Conservation (phyloP, 2,888 invertebrate species). For the Sphinx pinastri region DNA sequence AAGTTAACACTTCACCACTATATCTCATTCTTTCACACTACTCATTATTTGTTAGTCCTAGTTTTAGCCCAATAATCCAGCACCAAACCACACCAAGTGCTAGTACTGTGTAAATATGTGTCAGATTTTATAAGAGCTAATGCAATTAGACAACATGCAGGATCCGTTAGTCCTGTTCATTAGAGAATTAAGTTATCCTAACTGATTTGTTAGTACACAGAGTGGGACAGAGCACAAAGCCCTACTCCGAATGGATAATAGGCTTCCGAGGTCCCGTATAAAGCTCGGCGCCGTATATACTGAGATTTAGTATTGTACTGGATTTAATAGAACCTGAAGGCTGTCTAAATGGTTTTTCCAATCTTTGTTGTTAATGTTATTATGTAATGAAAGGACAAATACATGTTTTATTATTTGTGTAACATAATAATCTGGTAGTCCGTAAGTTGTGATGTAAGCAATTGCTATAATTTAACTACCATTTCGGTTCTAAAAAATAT, state of each 20-base stretch:
- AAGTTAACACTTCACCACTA: neutral
- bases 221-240: constrained; percentile 31
- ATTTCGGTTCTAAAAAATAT: too few species aligned
- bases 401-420: too few species aligned
- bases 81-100: neutral
- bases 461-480: too few species aligned
- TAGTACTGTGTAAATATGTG: neutral
- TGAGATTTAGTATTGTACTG: constrained; percentile 14
- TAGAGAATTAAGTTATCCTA: constrained; percentile 26
- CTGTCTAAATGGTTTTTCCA: too few species aligned
- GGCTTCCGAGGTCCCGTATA: constrained; percentile 23
- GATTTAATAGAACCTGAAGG: neutral
- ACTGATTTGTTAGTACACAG: constrained; percentile 24
- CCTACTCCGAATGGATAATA: constrained; percentile 40
- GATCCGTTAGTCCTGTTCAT: constrained; percentile 20
- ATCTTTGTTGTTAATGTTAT: neutral
- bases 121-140: neutral
- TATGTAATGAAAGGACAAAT: too few species aligned
- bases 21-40: neutral
- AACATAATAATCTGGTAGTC: too few species aligned
- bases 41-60: too few species aligned
- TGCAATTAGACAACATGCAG: constrained; percentile 1
- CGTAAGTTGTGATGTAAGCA: too few species aligned
- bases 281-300: neutral
- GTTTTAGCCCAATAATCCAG: too few species aligned